Percentiles rank a stretch among this genome's conserved stretches.
These are phyloP conservation scores for Xestia xanthographa DNA, from an alignment of 2,888 invertebrate genomes.

Conservation along the genomic window DNA sequence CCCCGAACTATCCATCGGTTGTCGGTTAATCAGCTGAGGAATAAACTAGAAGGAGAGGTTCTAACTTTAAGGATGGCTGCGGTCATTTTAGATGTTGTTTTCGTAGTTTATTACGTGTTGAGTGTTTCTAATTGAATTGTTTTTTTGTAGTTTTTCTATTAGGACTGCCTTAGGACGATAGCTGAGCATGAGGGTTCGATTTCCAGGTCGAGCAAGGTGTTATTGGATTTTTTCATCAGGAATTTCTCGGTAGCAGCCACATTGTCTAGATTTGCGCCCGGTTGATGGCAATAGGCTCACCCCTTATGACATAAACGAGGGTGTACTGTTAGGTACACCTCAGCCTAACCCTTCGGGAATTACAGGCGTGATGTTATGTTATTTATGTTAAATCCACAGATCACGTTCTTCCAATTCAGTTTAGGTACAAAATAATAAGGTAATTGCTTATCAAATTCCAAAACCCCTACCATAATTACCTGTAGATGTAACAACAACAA, in stretches of 20 bases:
- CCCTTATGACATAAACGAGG: too few relatives aligned
- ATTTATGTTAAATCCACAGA: neutral
- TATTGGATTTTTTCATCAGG: too few relatives aligned
- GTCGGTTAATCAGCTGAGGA: constrained; percentile 64
- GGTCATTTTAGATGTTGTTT: constrained; percentile 53
- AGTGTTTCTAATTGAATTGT: constrained; percentile 19
- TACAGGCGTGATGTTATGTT: too few relatives aligned
- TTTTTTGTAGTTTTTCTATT: neutral
- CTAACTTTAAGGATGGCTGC: constrained; percentile 39
- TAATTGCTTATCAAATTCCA: neutral
- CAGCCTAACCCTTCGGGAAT: too few relatives aligned
- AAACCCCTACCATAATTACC: neutral
- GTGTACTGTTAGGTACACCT: too few relatives aligned
- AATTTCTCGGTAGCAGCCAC: too few relatives aligned
- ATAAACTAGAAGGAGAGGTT: constrained; percentile 47
- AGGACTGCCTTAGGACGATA: too few relatives aligned
- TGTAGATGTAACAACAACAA: too few relatives aligned
- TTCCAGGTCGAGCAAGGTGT: too few relatives aligned
- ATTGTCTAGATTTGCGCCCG: too few relatives aligned
- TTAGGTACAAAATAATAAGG: neutral
- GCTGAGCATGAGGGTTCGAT: too few relatives aligned
- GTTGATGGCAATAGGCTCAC: too few relatives aligned
- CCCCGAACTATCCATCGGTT: constrained; percentile 63
- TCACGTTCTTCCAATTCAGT: neutral
- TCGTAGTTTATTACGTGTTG: constrained; percentile 40